phyloP scores from a whole-genome alignment of 2,113 vertebrate species.

The Petroica traversi region DNA sequence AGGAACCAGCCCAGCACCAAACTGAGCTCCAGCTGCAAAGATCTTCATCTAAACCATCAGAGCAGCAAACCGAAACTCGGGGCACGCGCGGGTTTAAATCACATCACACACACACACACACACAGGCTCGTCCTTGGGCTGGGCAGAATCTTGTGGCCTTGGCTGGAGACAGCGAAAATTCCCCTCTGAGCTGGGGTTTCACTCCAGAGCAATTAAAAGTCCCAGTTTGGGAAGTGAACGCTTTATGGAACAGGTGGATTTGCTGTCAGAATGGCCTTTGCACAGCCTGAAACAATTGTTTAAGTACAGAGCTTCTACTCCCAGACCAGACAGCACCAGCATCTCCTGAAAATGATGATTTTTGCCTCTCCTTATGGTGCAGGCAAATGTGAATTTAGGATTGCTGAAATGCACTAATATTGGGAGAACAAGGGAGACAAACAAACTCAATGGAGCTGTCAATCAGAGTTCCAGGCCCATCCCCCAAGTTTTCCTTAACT shows the following conservation, averaged over 20 bases:
- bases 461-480: neutral
- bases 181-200: neutral
- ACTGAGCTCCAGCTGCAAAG: neutral
- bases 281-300: neutral
- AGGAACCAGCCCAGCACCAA: neutral
- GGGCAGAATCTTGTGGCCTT: neutral
- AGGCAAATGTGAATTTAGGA: neutral
- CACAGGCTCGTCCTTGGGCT: neutral
- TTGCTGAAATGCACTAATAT: neutral
- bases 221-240: neutral
- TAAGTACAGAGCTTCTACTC: neutral
- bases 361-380: neutral
- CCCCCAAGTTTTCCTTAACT: neutral
- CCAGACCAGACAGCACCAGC: neutral
- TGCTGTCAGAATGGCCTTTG: neutral
- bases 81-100: neutral
- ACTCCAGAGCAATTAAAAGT: neutral
- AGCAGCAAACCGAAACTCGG: neutral
- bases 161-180: neutral
- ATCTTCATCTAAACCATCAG: neutral
- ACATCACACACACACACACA: rapidly evolving
- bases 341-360: neutral
- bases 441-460: neutral
- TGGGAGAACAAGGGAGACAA: neutral
- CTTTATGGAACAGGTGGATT: conserved; percentile 35